Percentiles rank a stretch among this genome's conserved stretches.
phyloP scores from a whole-genome alignment of 1,140 invertebrate species.

The Bactericera cockerelli region DNA sequence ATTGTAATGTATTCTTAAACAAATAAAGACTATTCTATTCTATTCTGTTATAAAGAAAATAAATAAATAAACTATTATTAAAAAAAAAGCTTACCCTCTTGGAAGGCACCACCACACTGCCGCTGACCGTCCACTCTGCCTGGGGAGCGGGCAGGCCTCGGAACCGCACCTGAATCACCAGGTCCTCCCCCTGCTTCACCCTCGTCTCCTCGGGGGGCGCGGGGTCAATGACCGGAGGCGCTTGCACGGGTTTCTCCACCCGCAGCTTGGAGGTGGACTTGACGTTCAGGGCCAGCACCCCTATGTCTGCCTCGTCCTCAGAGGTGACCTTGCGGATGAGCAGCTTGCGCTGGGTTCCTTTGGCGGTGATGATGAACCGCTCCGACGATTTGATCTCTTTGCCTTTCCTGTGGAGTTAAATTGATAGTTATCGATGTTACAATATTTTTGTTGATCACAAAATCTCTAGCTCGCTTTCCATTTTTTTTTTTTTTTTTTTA shows the following conservation, averaged over 20 bases:
- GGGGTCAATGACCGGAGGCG: conserved; percentile 43
- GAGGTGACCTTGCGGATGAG: conserved; percentile 62
- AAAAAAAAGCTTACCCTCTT: conserved; percentile 38
- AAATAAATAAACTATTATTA: no score
- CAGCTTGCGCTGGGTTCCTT: conserved; percentile 56
- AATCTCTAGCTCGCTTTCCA: no score
- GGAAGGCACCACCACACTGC: conserved; percentile 42
- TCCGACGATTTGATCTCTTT: conserved; percentile 48
- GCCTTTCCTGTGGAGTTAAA: conserved; percentile 38
- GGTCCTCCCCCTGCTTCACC: conserved; percentile 49
- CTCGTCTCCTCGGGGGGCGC: conserved; percentile 43
- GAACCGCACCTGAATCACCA: conserved; percentile 53
- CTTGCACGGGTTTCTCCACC: conserved; percentile 29
- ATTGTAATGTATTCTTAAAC: no score
- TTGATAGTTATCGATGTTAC: no score
- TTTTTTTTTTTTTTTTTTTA: no score
- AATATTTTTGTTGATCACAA: no score
- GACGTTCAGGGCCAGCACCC: conserved; percentile 60
- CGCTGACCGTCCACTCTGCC: conserved; percentile 58
- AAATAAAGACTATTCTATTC: no score
- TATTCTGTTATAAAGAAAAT: no score
- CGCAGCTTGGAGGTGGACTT: conserved; percentile 62
- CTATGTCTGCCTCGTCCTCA: conserved; percentile 74
- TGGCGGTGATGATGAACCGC: conserved; percentile 53
- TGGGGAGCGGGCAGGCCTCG: conserved; percentile 49